Base-by-base conservation (phyloP, 2,888 invertebrate species). In the Crioceris asparagi region DNA sequence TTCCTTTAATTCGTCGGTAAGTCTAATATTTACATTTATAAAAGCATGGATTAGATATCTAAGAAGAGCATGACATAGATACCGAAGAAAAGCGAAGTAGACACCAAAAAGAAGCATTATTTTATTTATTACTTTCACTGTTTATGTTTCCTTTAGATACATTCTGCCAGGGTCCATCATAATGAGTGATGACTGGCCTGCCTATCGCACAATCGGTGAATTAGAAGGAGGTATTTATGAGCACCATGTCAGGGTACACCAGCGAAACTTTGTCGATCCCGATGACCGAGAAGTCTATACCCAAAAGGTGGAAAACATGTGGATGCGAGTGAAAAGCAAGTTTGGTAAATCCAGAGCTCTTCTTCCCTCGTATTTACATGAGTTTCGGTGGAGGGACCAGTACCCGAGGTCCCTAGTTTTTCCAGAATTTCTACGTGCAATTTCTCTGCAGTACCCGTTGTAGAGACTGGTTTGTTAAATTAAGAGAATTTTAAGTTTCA, bases 311-410 rank as follows among this genome's bases (percentile, higher is more conserved):
- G 25, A 25, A 12, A 25, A 25, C 25, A 25, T n/a, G n/a, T n/a
- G n/a, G n/a, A n/a, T n/a, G n/a, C n/a, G n/a, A n/a, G n/a, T n/a
- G n/a, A n/a, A n/a, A 4, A n/a, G 12, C 25, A n/a, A 25, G 25
- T 25, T 25, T 12, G 25, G 25, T 12, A 25, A n/a, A 3, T 11
- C 25, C 25, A n/a, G 11, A n/a, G 25, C n/a, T n/a, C 4, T 25
- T n/a, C 12, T 25, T 12, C 25, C 25, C 3, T 25, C 12, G 25
- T 25, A 25, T 4, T 12, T 25, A 3, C 12, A 25, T 12, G 25
- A 25, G 25, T 25, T 25, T 25, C 11, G n/a, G 25, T 25, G 25
- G 25, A 25, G 25, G 25, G 12, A 25, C 25, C n/a, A 25, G 25
- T 25, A 11, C 25, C n/a, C n/a, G n/a, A n/a, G n/a, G n/a, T n/a